phyloP scores from a whole-genome alignment of 2,797 vertebrate genomes.

The Chaunax sp. region DNA sequence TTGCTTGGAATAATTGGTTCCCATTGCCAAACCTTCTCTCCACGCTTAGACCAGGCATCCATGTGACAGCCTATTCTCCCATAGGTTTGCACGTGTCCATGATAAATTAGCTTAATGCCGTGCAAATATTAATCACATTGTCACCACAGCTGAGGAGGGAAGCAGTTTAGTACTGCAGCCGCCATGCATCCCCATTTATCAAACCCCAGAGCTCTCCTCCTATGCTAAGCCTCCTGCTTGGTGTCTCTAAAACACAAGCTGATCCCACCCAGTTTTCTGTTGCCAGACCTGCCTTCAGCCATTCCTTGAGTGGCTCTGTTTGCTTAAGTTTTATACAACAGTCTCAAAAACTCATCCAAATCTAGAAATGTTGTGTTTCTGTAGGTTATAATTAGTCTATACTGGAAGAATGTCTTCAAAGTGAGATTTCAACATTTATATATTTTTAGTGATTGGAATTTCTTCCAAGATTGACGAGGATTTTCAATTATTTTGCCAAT shows the following conservation, averaged over 20 bases:
- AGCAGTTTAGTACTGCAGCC: constrained; percentile 79
- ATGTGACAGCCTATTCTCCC: constrained; percentile 77
- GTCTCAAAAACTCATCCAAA: too few relatives aligned
- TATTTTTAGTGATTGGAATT: neutral
- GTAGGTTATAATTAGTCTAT: neutral
- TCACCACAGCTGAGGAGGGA: constrained; percentile 82
- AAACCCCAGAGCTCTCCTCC: constrained; percentile 74
- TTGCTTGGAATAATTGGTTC: constrained; percentile 68
- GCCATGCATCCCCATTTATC: constrained; percentile 81
- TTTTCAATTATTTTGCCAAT: neutral
- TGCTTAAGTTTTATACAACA: constrained; percentile 12
- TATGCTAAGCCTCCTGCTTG: constrained; percentile 64
- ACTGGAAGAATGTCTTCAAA: neutral
- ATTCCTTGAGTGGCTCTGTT: constrained; percentile 40
- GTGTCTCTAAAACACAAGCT: constrained; percentile 76
- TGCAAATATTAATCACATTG: constrained; percentile 87
- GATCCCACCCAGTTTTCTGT: constrained; percentile 66
- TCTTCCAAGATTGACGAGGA: neutral
- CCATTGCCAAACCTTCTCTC: constrained; percentile 59
- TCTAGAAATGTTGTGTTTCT: too few relatives aligned
- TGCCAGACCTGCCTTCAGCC: constrained; percentile 54
- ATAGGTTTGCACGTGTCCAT: constrained; percentile 71
- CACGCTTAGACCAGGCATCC: constrained; percentile 61
- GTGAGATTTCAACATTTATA: constrained; percentile 7
- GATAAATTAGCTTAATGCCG: constrained; percentile 84